Evolutionary conservation across 2,113 vertebrate species (phyloP).

Genomic region (Pteropus alecto): DNA sequence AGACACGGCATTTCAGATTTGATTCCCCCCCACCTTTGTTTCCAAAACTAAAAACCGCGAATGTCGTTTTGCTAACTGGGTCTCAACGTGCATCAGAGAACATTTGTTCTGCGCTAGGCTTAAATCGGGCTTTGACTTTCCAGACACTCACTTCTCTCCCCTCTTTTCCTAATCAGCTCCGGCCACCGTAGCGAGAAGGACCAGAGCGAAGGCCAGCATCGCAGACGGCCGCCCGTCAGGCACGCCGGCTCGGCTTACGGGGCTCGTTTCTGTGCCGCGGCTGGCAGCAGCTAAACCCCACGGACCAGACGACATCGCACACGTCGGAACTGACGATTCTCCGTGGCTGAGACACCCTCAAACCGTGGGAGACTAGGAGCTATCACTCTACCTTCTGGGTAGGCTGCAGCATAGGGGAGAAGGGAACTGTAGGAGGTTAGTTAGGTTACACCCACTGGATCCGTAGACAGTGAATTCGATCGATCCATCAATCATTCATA

Average conservation of each 20-base stretch:
- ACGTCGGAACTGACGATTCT: not conserved
- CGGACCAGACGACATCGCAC: not conserved
- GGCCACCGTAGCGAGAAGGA: not conserved
- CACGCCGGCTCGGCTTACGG: too few relatives aligned
- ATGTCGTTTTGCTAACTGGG: not conserved
- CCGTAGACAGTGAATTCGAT: not conserved
- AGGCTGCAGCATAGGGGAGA: not conserved
- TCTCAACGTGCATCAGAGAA: not conserved
- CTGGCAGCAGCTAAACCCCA: not conserved
- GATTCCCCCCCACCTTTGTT: not conserved
- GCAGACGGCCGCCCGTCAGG: too few relatives aligned
- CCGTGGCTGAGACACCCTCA: not conserved
- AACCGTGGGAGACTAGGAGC: not conserved
- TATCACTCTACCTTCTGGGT: not conserved
- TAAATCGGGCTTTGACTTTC: not conserved
- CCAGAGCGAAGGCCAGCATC: accelerated
- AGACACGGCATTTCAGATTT: not conserved
- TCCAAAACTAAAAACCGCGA: not conserved
- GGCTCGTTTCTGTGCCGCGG: not conserved
- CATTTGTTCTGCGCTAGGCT: not conserved
- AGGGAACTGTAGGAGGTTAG: not conserved
- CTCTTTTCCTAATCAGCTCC: not conserved
- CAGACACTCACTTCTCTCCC: not conserved
- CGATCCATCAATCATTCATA: not conserved
- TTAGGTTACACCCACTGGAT: not conserved